Evolutionary conservation across 2,797 vertebrate species (phyloP).

Genomic region (Corythornis leucogaster): DNA sequence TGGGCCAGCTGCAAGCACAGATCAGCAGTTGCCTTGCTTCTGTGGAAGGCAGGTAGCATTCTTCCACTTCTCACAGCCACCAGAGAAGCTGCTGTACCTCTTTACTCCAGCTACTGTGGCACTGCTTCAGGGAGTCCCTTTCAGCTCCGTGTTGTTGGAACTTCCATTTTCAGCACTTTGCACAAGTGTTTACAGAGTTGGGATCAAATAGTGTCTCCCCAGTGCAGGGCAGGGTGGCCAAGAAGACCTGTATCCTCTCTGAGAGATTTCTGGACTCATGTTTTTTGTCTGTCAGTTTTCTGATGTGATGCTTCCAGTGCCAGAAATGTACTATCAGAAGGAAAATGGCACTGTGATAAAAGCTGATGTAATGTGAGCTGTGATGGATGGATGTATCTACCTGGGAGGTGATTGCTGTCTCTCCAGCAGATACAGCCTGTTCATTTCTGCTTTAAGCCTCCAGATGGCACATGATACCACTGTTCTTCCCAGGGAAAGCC

Average conservation of each 20-base stretch:
- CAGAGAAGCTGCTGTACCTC: background rate
- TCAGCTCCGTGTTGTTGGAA: background rate
- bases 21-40: background rate
- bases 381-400: background rate
- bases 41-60: background rate
- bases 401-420: background rate
- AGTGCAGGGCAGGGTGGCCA: background rate
- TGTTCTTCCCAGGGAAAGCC: background rate
- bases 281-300: background rate
- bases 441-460: constrained; percentile 23
- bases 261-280: background rate
- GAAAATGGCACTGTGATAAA: background rate
- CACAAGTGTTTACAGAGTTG: background rate
- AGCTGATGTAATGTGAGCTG: background rate
- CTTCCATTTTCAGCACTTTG: background rate
- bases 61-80: background rate
- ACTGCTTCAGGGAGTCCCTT: background rate
- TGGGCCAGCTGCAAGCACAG: background rate
- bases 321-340: background rate
- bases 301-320: background rate
- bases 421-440: background rate
- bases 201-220: background rate
- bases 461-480: constrained; percentile 55
- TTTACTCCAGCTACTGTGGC: background rate
- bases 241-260: rapidly evolving